Conservation (phyloP, 2,888 invertebrate species). For the Lochmaea crataegi region DNA sequence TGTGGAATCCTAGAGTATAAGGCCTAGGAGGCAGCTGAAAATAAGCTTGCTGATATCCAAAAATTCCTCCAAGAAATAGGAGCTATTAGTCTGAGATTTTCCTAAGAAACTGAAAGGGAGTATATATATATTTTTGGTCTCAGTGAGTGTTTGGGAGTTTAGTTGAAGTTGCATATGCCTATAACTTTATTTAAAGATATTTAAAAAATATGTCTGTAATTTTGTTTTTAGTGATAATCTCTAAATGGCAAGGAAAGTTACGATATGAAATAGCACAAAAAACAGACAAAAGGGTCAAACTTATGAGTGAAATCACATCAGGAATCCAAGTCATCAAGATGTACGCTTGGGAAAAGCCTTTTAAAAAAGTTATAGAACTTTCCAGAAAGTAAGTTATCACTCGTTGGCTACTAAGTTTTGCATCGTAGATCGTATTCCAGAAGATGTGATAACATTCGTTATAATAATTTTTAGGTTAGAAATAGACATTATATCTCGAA, state of each 20-base stretch:
- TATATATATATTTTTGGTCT: too few relatives aligned
- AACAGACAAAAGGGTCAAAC: conserved; percentile 75
- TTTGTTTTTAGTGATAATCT: conserved; percentile 63
- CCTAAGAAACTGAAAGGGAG: too few relatives aligned
- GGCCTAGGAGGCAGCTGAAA: too few relatives aligned
- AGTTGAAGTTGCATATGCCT: too few relatives aligned
- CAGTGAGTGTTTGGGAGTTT: too few relatives aligned
- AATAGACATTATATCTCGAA: conserved; percentile 73
- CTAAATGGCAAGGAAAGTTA: conserved; percentile 64
- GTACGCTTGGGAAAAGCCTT: conserved; percentile 83
- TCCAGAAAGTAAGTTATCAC: conserved; percentile 68
- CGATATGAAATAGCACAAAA: conserved; percentile 65
- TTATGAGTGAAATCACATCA: conserved; percentile 80
- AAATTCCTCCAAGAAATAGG: too few relatives aligned
- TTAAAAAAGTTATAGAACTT: conserved; percentile 71
- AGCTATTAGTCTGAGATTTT: too few relatives aligned
- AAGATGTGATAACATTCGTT: neutral
- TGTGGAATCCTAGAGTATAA: too few relatives aligned
- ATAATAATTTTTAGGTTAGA: conserved; percentile 64
- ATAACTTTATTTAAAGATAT: too few relatives aligned
- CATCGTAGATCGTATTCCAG: too few relatives aligned
- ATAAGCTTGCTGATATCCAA: too few relatives aligned
- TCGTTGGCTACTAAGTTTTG: neutral
- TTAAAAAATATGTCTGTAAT: neutral
- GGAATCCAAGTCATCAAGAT: conserved; percentile 83